Base-by-base conservation (phyloP, 2,113 vertebrate genomes). In the Mobula hypostoma region DNA sequence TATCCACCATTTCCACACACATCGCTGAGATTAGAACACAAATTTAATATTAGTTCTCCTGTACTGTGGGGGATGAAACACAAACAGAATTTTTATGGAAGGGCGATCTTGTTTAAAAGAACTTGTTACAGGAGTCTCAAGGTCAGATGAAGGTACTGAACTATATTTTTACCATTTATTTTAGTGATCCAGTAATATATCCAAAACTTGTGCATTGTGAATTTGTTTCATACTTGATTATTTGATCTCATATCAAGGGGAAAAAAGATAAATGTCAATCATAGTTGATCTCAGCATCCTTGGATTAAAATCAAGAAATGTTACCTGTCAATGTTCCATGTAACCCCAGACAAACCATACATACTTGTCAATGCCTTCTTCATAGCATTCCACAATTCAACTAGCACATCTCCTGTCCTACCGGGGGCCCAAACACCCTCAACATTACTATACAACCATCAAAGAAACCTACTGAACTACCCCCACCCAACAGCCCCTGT, bases 1-100 rank as follows among this genome's bases (percentile, higher is more conserved):
- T 95, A 96, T 92, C 94, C 95, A 96, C 95, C 94, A 95, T 96
- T 96, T 95, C 95, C 95, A 95, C 58, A 94, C 95, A 95, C 95
- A 94, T 94, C 7, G 0, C 94, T 94, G 95, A 58, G 29, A 94
- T 72, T 95, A 76, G 5, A 0, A 95, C 90, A 95, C 83, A 78
- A 27, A 19, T 56, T 36, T 74, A 93, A 76, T 76, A 93, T 93
- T 74, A 93, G 90, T 74, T 12, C 66, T 93, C 40, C 74, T 11
- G 9, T 74, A 74, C 29, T 36, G n/a, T 12, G 68, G 17, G 63
- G 87, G 63, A 87, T 63, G 27, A 15, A 88, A 88, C 15, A 88
- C 15, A 63, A 48, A 36, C 14, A 70, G 87, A 27, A 68, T 92
- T 32, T 70, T 36, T 24, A 17, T 7, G 36, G 70, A 2, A 74